phyloP scores from a whole-genome alignment of 2,113 vertebrate species.

The Herpetotheres cachinnans region DNA sequence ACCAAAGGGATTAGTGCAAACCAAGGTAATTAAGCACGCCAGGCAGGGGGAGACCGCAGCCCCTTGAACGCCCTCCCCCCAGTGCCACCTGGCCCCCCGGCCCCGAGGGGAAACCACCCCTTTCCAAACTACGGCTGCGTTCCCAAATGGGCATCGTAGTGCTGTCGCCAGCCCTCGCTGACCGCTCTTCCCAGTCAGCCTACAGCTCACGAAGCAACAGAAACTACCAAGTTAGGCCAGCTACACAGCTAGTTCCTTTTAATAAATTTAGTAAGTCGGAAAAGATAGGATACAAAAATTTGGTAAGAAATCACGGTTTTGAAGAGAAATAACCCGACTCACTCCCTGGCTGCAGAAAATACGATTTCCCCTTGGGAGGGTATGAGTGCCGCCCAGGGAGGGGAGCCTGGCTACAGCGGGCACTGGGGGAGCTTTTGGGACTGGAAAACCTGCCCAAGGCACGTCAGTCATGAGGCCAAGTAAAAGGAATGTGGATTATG shows the following conservation, averaged over 20 bases:
- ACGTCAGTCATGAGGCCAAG: no score
- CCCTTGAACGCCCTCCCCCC: neutral
- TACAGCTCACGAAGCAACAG: neutral
- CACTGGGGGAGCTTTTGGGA: fast-evolving
- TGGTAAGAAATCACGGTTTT: neutral
- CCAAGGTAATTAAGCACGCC: neutral
- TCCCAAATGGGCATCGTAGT: neutral
- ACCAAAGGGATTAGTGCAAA: neutral
- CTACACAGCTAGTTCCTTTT: neutral
- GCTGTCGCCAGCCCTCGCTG: neutral
- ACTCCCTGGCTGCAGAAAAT: no score
- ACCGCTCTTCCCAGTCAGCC: neutral
- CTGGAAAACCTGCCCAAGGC: neutral
- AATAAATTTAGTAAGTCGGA: neutral
- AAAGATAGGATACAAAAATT: no score
- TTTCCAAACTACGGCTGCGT: neutral
- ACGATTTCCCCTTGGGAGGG: neutral
- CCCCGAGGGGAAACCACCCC: neutral
- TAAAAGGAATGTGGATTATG: neutral
- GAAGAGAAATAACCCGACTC: neutral
- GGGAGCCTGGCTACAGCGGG: neutral
- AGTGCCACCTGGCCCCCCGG: neutral
- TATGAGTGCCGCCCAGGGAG: neutral
- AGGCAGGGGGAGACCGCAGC: neutral
- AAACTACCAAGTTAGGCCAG: neutral